phyloP scores from a whole-genome alignment of 2,888 invertebrate species.

The Magallana nippona region DNA sequence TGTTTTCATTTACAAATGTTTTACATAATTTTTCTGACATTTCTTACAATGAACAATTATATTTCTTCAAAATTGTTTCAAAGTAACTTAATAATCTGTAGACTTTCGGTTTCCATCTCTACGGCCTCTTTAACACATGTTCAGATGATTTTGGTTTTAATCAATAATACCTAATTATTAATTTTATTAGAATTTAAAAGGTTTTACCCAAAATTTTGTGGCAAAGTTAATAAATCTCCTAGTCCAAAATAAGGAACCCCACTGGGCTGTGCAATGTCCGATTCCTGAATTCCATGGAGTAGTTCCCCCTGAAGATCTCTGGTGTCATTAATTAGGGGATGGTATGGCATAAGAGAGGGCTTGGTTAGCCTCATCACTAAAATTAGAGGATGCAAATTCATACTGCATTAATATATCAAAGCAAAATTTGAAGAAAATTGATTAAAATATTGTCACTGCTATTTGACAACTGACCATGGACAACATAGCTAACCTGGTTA shows the following conservation, averaged over 20 bases:
- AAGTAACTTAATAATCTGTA: too few species aligned
- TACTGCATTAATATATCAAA: too few species aligned
- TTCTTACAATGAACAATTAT: background rate
- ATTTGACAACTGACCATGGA: too few species aligned
- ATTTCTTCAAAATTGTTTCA: too few species aligned
- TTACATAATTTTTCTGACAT: conserved; percentile 6
- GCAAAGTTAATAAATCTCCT: conserved; percentile 94
- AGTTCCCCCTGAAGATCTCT: conserved; percentile 91
- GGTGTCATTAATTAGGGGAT: conserved; percentile 86
- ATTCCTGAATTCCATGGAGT: conserved; percentile 88
- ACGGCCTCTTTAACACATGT: too few species aligned
- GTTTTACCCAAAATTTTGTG: conserved; percentile 95
- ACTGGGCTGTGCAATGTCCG: conserved; percentile 90
- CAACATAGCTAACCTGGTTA: too few species aligned
- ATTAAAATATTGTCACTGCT: too few species aligned
- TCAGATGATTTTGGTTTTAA: background rate
- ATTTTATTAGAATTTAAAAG: background rate
- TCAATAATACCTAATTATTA: background rate
- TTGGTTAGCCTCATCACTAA: conserved; percentile 95
- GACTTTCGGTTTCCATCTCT: too few species aligned
- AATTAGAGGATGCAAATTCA: conserved; percentile 59
- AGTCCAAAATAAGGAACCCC: conserved; percentile 85
- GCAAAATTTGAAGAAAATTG: too few species aligned
- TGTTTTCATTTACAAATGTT: conserved; percentile 8
- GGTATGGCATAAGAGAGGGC: conserved; percentile 90